phyloP scores from a whole-genome alignment of 2,888 invertebrate genomes.

The Loripinus fragilis region DNA sequence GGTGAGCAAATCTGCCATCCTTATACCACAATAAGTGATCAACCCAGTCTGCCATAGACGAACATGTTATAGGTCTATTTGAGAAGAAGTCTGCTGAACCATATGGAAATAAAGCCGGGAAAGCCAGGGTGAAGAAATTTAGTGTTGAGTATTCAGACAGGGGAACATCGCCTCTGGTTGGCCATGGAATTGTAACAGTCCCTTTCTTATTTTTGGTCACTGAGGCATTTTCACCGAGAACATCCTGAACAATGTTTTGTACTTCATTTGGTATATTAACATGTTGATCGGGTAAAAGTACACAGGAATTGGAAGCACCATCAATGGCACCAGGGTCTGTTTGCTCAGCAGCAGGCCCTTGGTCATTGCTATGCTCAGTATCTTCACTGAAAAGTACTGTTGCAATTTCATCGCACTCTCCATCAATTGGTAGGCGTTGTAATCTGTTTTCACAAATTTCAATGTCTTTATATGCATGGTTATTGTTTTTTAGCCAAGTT shows the following conservation, averaged over 20 bases:
- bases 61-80: constrained; percentile 25
- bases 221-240: background rate
- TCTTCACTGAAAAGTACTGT: constrained; percentile 21
- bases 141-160: constrained; percentile 42
- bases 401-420: constrained; percentile 6
- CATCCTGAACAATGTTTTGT: constrained; percentile 18
- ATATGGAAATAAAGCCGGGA: constrained; percentile 34
- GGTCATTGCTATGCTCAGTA: constrained; percentile 1
- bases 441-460: constrained; percentile 38
- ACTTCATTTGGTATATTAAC: constrained; percentile 18
- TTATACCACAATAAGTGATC: background rate
- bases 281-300: constrained; percentile 20
- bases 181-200: constrained; percentile 46
- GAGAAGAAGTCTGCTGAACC: constrained; percentile 30
- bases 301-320: constrained; percentile 29
- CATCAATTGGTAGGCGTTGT: constrained; percentile 31
- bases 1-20: constrained; percentile 16
- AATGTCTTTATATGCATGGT: constrained; percentile 49
- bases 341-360: constrained; percentile 44
- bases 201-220: background rate
- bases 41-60: constrained; percentile 28
- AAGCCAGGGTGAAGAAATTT: constrained; percentile 38
- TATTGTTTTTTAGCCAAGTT: constrained; percentile 51
- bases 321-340: constrained; percentile 31
- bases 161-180: constrained; percentile 31